These are phyloP conservation scores for Lepidurus packardi DNA, from an alignment of 1,140 invertebrate genomes.

Conservation along the genomic window DNA sequence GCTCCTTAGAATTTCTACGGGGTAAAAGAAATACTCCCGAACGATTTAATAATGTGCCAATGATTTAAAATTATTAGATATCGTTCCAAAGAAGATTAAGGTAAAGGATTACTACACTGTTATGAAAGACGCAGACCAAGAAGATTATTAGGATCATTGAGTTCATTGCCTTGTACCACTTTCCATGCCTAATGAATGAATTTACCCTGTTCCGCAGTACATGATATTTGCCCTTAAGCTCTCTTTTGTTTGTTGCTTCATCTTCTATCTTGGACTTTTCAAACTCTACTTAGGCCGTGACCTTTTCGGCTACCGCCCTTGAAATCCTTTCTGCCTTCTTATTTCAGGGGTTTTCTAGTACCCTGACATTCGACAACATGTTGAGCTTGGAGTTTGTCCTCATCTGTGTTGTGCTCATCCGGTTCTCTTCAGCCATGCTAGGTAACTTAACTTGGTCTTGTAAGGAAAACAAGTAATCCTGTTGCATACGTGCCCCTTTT, in stretches of 20 bases:
- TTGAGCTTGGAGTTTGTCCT: too few relatives aligned
- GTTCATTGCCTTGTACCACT: background rate
- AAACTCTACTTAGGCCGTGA: background rate
- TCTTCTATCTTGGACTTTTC: background rate
- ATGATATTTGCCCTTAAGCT: conserved; percentile 5
- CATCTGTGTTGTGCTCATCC: background rate
- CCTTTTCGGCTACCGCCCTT: background rate
- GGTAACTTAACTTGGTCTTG: background rate
- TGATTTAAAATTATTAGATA: background rate
- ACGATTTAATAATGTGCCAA: background rate
- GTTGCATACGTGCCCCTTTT: background rate
- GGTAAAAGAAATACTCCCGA: background rate
- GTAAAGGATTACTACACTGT: background rate
- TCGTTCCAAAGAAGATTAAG: background rate
- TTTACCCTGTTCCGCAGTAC: background rate
- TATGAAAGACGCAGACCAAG: background rate
- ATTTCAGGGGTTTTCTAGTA: too few relatives aligned
- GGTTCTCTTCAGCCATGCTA: background rate
- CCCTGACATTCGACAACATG: too few relatives aligned
- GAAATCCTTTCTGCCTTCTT: too few relatives aligned
- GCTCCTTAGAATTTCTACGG: background rate
- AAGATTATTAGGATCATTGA: background rate
- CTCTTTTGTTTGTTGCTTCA: background rate
- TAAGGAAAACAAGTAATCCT: background rate
- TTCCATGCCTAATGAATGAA: background rate